Conservation (phyloP, 2,888 invertebrate species). For the Euspilapteryx auroguttella region DNA sequence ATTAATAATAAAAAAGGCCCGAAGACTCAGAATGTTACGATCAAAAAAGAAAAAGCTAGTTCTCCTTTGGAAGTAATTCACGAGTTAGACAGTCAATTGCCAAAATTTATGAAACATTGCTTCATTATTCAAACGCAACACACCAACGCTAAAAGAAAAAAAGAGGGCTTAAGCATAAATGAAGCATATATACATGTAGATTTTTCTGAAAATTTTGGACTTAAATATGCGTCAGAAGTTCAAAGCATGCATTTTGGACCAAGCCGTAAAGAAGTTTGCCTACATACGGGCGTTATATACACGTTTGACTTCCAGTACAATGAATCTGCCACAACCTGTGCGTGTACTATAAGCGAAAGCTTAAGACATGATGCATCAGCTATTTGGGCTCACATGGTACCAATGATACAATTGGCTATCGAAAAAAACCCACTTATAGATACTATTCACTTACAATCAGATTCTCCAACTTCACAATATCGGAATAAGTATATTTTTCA, state of each 20-base stretch:
- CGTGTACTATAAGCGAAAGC: constrained; percentile 8
- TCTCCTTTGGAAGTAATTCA: constrained; percentile 2
- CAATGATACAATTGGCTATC: not conserved
- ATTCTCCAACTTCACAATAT: not conserved
- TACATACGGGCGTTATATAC: constrained; percentile 9
- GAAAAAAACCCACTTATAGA: no score
- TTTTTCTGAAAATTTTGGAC: constrained; percentile 7
- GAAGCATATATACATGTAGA: constrained; percentile 6
- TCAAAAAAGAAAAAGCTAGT: constrained; percentile 2
- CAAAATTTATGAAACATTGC: constrained; percentile 2
- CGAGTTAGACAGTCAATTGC: constrained; percentile 2
- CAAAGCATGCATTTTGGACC: constrained; percentile 9
- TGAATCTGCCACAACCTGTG: constrained; percentile 6
- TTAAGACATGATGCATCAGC: constrained; percentile 9
- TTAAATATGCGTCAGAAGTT: constrained; percentile 8
- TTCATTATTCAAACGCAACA: constrained; percentile 5
- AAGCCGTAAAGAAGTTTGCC: constrained; percentile 6
- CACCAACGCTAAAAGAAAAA: not conserved
- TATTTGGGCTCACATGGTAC: constrained; percentile 7
- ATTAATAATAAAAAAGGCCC: no score
- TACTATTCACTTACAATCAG: not conserved
- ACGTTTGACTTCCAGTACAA: not conserved
- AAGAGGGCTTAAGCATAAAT: constrained; percentile 2
- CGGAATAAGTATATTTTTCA: not conserved
- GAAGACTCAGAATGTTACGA: not conserved